A percentile compares a stretch with the other conserved stretches of the same genome.
Conservation (phyloP, 2,113 vertebrate species). For the Brachyistius frenatus region DNA sequence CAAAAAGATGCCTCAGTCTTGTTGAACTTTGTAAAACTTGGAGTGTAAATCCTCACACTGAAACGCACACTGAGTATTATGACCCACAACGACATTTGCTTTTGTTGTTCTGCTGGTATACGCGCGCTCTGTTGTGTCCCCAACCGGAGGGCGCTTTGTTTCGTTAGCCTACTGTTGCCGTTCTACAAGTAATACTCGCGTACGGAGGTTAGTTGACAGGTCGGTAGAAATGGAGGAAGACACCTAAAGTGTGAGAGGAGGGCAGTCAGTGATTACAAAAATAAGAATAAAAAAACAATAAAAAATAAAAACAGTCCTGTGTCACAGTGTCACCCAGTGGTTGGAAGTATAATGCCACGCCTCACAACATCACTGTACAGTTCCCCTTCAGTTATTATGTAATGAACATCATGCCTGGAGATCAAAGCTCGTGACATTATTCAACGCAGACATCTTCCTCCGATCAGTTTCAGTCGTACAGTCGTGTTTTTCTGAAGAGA, state of each 20-base stretch:
- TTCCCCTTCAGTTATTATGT: conserved; percentile 8
- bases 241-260: background rate
- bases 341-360: conserved; percentile 36
- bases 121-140: conserved; percentile 43
- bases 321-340: conserved; percentile 75
- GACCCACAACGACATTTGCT: conserved; percentile 57
- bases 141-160: conserved; percentile 38
- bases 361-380: conserved; percentile 2
- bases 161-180: conserved; percentile 58
- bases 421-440: conserved; percentile 19
- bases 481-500: conserved; percentile 8
- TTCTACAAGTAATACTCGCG: conserved; percentile 27
- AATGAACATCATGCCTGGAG: conserved; percentile 1
- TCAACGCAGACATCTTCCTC: background rate
- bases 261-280: conserved; percentile 13
- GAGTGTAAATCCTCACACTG: conserved; percentile 51
- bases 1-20: conserved; percentile 70
- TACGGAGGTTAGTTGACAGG: conserved; percentile 1
- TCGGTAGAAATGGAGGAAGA: background rate
- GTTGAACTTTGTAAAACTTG: conserved; percentile 66
- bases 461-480: background rate
- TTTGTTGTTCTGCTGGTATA: conserved; percentile 67
- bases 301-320: conserved; percentile 15
- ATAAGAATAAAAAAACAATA: conserved; percentile 17
- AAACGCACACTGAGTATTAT: conserved; percentile 75